phyloP scores from a whole-genome alignment of 1,140 invertebrate species.

The Coenobita brevimanus region DNA sequence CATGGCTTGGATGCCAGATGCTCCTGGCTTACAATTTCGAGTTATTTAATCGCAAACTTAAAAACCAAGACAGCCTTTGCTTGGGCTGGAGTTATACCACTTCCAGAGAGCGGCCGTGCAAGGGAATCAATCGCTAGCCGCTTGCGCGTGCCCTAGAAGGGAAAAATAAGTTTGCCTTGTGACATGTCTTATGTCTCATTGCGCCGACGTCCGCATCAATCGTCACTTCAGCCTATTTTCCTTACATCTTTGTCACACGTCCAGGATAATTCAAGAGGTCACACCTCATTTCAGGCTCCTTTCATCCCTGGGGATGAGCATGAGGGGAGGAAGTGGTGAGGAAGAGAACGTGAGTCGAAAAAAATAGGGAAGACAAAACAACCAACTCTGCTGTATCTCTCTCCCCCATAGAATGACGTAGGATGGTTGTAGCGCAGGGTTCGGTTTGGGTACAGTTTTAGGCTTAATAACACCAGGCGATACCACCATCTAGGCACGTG shows the following conservation, averaged over 20 bases:
- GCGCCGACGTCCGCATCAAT: constrained; percentile 52
- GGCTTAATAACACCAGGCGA: constrained; percentile 50
- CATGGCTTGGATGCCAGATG: constrained; percentile 37
- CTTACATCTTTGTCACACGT: constrained; percentile 28
- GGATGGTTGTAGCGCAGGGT: constrained; percentile 36
- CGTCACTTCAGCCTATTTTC: constrained; percentile 41
- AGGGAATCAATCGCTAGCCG: too few species aligned
- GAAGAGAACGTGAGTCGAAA: background rate
- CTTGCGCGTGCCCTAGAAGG: background rate
- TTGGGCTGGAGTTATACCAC: background rate
- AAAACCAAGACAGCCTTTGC: background rate
- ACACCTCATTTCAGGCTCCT: background rate
- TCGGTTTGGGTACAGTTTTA: constrained; percentile 57
- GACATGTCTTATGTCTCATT: constrained; percentile 34
- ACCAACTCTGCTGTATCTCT: background rate
- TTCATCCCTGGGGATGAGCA: background rate
- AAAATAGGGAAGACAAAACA: background rate
- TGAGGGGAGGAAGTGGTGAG: too few species aligned
- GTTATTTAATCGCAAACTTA: background rate
- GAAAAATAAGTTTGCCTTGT: constrained; percentile 21
- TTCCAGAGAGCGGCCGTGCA: too few species aligned
- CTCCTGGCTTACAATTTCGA: background rate
- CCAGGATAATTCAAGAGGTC: background rate
- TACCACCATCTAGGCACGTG: constrained; percentile 47
- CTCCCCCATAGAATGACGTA: constrained; percentile 50